Base-by-base conservation (phyloP, 2,797 vertebrate genomes). In the Sitta carolinensis region DNA sequence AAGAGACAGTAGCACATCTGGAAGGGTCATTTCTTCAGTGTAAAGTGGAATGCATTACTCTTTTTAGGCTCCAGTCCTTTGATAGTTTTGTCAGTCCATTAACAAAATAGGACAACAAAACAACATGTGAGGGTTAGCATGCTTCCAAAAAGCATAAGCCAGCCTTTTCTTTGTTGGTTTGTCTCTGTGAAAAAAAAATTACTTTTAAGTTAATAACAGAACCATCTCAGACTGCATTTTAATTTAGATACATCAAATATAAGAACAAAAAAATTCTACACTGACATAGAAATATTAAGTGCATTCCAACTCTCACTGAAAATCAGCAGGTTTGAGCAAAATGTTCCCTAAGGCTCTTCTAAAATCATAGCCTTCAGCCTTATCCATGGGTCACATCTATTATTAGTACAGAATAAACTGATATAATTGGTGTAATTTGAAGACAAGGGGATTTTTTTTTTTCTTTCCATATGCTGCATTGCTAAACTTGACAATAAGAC, bases 41-140 rank as follows among this genome's bases (percentile, higher is more conserved):
- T 27, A 38, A 77, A 70, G 36, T 50, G 14, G 16, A 77, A 91
- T 38, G 2, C n/a, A 77, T 77, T 57, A 26, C 7, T 81, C 38
- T 47, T 52, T 54, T 32, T 27, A 32, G n/a, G 51, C 4, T 80
- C 17, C 21, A 61, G 16, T 58, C 13, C 19, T 83, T 63, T 70
- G 11, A 23, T 77, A 77, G 21, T 50, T 85, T 82, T 76, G 10
- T 55, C 75, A 38, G 9, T 42, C 20, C 20, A n/a, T 51, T 55
- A 52, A 80, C 16, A 30, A 87, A 87, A 91, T 1, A 57, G 10
- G 7, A 54, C 36, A 58, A 69, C 6, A 68, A 58, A 48, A 10
- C 2, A 62, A 36, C 10, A 19, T 11, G 34, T 0, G 1, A 13
- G 14, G 8, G 8, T 47, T 52, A 79, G 12, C 18, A 59, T 0